A percentile compares a stretch with the other conserved stretches of the same genome.
These are phyloP conservation scores for Australoheros scitulus DNA, from an alignment of 2,113 vertebrate species.

Conservation along the genomic window DNA sequence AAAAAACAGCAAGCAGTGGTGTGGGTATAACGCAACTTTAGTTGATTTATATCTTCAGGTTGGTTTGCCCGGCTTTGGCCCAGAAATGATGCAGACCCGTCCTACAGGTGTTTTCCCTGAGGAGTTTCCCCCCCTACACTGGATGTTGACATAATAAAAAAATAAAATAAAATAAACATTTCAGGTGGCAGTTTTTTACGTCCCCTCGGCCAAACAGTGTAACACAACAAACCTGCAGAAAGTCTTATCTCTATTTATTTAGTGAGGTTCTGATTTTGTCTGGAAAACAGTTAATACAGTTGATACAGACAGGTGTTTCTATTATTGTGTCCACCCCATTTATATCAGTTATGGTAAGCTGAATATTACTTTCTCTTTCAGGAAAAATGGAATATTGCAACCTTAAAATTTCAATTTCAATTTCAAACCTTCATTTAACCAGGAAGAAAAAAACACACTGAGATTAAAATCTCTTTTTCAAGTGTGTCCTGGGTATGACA, in stretches of 20 bases:
- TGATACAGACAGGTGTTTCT: neutral
- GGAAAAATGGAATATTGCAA: no score
- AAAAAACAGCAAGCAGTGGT: neutral
- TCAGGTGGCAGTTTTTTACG: neutral
- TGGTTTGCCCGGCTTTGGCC: no score
- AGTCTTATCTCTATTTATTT: neutral
- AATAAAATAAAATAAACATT: neutral
- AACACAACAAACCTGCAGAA: neutral
- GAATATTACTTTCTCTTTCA: neutral
- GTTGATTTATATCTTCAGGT: no score
- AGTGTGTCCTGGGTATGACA: no score
- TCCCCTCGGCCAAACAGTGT: neutral
- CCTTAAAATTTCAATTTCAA: no score
- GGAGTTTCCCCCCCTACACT: no score
- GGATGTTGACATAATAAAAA: no score
- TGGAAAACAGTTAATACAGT: neutral
- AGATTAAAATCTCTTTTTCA: no score
- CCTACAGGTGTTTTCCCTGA: no score
- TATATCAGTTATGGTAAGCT: neutral
- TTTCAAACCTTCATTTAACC: no score
- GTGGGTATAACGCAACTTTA: neutral
- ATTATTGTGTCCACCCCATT: neutral
- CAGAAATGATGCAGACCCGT: no score
- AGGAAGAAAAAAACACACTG: no score
- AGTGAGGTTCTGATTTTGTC: neutral